These are phyloP conservation scores for Syngnathus typhle DNA, from an alignment of 2,113 vertebrate genomes.

Conservation along the genomic window DNA sequence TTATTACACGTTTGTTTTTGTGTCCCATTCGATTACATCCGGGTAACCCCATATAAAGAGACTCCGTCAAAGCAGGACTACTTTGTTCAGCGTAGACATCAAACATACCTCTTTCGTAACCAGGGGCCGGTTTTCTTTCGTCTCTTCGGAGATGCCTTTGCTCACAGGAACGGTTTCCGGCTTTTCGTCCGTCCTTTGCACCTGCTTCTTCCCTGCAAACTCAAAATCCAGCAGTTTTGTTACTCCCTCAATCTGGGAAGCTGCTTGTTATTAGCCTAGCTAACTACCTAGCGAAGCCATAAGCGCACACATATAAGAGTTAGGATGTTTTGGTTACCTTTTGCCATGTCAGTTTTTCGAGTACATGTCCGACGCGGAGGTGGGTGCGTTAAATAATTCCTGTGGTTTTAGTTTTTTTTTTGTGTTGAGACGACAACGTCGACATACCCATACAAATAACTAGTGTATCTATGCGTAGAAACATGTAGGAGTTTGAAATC, in stretches of 20 bases:
- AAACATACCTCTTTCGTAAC: slow-evolving; percentile 29
- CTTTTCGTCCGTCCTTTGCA: slow-evolving; percentile 56
- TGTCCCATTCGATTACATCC: background rate
- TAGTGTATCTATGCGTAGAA: fast-evolving
- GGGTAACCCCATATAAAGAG: background rate
- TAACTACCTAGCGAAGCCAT: background rate
- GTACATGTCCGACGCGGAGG: slow-evolving; percentile 2
- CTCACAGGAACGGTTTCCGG: slow-evolving; percentile 41
- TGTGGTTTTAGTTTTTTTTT: background rate
- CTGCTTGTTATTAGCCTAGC: background rate
- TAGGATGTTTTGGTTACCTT: slow-evolving; percentile 52
- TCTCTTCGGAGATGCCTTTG: slow-evolving; percentile 36
- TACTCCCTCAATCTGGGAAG: background rate
- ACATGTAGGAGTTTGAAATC: slow-evolving; percentile 55
- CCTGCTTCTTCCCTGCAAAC: slow-evolving; percentile 53
- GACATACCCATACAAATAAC: background rate
- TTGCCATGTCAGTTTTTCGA: slow-evolving; percentile 60
- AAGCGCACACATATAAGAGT: background rate
- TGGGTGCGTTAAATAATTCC: background rate
- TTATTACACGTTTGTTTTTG: too few species aligned
- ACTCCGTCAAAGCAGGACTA: background rate
- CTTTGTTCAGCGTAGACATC: background rate
- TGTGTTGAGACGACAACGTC: background rate
- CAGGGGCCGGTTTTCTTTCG: slow-evolving; percentile 71
- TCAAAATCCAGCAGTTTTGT: slow-evolving; percentile 3